Base-by-base conservation (phyloP, 92 coral and sea anemone species). In the Siderastrea radians region DNA sequence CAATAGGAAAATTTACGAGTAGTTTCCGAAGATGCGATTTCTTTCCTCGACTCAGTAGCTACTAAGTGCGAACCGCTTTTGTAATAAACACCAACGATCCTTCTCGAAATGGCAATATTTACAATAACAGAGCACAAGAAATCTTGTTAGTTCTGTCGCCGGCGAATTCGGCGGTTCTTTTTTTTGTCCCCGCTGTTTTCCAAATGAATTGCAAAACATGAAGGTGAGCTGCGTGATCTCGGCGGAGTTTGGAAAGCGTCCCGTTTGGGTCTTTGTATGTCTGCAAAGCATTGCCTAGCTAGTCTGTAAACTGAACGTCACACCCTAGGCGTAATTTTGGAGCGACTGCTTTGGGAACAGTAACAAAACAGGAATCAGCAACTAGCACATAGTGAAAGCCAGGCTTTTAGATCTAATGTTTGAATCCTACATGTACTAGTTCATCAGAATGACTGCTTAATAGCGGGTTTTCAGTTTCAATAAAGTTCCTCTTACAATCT, bases 401-500 rank as follows among this genome's bases (percentile, higher is more conserved):
- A 60, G 70, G 82, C 74, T 79, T 79, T 5, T 5, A 63, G 15
- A 26, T 26, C 38, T 26, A 26, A 65, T 80, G 62, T 14, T 65
- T 53, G 48, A 65, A 66, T 80, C 74, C 51, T 66, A 6, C 84
- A 26, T n/a, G 7, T 49, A 38, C 65, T 80, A 65, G 60, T 68
- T 66, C 73, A 46, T 63, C 7, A 52, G 50, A 13, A 50, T 51
- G 15, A 68, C 74, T 80, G 84, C 73, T 50, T 65, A 38, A 46
- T 80, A 50, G 63, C 57, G 84, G 38, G 74, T 54, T 49, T 65
- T 26, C 74, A 67, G 74, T 52, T 50, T 65, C 65, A 80, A 65
- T 80, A 80, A 80, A 80, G 60, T 80, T 66, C 64, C 63, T 80
- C 73, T 66, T 65, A 66, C 62, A 26, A 26, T 26, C 38, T 26